Base-by-base conservation (phyloP, 1,140 invertebrate species). In the Scaptomyza graminum region DNA sequence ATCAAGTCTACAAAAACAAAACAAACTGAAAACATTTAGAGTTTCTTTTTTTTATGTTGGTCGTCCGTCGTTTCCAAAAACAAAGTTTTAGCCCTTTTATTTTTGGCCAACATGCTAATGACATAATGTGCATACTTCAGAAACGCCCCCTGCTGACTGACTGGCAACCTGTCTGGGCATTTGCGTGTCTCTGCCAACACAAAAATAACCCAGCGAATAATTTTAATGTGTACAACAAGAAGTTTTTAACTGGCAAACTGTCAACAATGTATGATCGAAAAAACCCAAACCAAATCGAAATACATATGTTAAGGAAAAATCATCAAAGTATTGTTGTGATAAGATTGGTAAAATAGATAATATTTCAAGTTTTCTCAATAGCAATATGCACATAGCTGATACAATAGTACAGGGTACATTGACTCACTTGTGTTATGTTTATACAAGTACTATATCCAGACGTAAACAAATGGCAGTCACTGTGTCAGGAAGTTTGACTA, bases 401-500 rank as follows among this genome's bases (percentile, higher is more conserved):
- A 50, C 0, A 50, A 3, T 31, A n/a, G 39, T 57, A 46, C 41
- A 50, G 18, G 78, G 28, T 62, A 63, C 72, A 59, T 39, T 44
- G 25, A 47, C 47, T 74, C 39, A 67, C 31, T 34, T 34, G 37
- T n/a, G n/a, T 77, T 85, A 85, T 84, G 75, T 83, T 83, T 76
- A 76, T 70, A 66, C 46, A 4, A 47, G 55, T 13, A n/a, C n/a
- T n/a, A n/a, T 70, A 60, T 74, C 50, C 15, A 76, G 82, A 87
- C 79, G 79, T 79, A 82, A 88, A 82, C 82, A 82, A 79, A 87
- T 87, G 79, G 82, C 76, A 88, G 83, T 82, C 75, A 87, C 75
- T 87, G 82, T 87, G 83, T 89, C 83, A 88, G 83, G 76, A 89
- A 88, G 83, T 88, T 88, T 88, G 79, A 84, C 84, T 88, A 89